Percentiles rank a stretch among this genome's conserved stretches.
These are phyloP conservation scores for Heptranchias perlo DNA, from an alignment of 2,113 vertebrate genomes.

Conservation along the genomic window DNA sequence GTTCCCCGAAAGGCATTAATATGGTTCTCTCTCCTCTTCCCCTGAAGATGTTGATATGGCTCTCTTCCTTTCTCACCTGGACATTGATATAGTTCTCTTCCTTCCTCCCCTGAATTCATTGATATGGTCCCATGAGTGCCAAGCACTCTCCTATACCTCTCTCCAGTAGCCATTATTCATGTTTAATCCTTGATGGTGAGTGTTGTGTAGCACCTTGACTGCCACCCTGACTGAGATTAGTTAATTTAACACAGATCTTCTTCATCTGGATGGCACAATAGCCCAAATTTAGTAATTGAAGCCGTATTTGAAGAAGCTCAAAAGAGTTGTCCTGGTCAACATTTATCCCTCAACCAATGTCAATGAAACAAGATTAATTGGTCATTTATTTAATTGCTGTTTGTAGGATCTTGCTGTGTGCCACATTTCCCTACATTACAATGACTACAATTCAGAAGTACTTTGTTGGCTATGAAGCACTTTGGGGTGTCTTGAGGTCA, in stretches of 20 bases:
- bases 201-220: not conserved
- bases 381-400: not conserved
- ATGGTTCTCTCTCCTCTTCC: not conserved
- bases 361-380: not conserved
- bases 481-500: not conserved
- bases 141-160: not conserved
- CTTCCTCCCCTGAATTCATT: not conserved
- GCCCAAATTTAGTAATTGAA: not conserved
- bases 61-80: too few relatives aligned
- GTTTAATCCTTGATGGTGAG: not conserved
- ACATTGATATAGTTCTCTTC: not conserved
- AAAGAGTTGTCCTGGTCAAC: not conserved
- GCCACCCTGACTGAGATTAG: not conserved
- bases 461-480: not conserved
- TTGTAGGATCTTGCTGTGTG: not conserved
- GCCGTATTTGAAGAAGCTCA: not conserved
- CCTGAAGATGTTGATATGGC: not conserved
- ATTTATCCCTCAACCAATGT: not conserved
- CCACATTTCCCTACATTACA: not conserved
- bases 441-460: not conserved
- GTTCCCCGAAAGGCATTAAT: too few relatives aligned
- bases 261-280: not conserved
- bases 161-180: not conserved
- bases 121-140: not conserved
- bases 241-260: not conserved